Evolutionary conservation across 1,140 invertebrate genomes (phyloP).

Genomic region (Sinonovacula constricta): DNA sequence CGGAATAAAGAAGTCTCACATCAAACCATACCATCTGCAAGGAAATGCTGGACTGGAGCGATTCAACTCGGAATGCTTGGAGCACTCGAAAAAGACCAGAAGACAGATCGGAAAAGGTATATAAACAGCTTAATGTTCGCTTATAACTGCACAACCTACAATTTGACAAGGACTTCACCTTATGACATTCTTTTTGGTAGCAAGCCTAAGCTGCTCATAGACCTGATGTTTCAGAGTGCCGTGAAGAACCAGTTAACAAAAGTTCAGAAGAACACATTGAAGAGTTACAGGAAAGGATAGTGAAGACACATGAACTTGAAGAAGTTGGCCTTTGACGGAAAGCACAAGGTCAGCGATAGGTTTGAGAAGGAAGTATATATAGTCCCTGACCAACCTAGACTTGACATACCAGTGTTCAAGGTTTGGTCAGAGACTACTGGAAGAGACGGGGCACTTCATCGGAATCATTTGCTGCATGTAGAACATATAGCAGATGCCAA

Average conservation of each 20-base stretch:
- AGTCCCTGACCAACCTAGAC: neutral
- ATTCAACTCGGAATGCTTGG: constrained; percentile 19
- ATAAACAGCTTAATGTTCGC: constrained; percentile 1
- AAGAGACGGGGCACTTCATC: constrained; percentile 10
- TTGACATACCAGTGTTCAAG: constrained; percentile 14
- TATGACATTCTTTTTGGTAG: constrained; percentile 40
- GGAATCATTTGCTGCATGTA: constrained; percentile 30
- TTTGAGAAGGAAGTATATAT: constrained; percentile 10
- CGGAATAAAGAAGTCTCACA: neutral
- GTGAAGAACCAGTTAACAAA: neutral
- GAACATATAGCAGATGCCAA: no score
- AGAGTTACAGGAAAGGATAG: constrained; percentile 11
- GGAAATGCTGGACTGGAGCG: constrained; percentile 21
- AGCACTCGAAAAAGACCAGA: constrained; percentile 20
- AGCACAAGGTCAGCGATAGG: neutral
- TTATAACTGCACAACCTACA: constrained; percentile 20
- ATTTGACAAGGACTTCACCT: neutral
- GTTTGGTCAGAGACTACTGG: neutral
- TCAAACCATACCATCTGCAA: constrained; percentile 34
- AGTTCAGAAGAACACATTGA: neutral
- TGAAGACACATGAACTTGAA: constrained; percentile 5
- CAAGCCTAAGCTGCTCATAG: constrained; percentile 29
- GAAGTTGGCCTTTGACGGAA: constrained; percentile 11
- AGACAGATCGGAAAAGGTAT: constrained; percentile 44
- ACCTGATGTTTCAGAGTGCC: constrained; percentile 19